These are phyloP conservation scores for Plagodis dolabraria DNA, from an alignment of 2,888 invertebrate species.

Conservation along the genomic window DNA sequence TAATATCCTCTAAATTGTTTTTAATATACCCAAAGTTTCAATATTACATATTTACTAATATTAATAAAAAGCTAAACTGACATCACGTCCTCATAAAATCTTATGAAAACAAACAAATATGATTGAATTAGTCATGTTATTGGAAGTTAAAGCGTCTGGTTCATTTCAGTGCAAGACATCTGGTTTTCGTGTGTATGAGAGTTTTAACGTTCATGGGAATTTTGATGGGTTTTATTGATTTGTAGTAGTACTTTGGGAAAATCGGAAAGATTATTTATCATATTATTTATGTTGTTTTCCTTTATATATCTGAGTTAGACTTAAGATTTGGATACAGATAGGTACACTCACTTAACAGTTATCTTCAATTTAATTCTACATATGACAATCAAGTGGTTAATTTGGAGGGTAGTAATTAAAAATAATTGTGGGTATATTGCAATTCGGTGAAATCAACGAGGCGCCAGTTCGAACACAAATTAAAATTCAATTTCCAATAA, in stretches of 20 bases:
- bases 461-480: no score
- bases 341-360: no score
- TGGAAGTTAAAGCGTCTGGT: slow-evolving; percentile 54
- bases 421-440: no score
- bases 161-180: slow-evolving; percentile 61
- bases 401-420: no score
- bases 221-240: slow-evolving; percentile 36
- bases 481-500: no score
- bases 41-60: slow-evolving; percentile 21
- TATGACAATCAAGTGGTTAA: no score
- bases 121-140: slow-evolving; percentile 53
- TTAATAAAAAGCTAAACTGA: slow-evolving; percentile 48
- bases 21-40: no score
- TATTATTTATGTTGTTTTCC: slow-evolving; percentile 1
- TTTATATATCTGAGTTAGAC: neutral
- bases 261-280: neutral
- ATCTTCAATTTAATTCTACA: no score
- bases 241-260: slow-evolving; percentile 15
- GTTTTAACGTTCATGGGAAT: slow-evolving; percentile 38
- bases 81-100: slow-evolving; percentile 69
- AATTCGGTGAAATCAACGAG: no score
- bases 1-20: neutral
- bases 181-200: slow-evolving; percentile 37
- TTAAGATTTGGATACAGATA: no score
- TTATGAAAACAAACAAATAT: slow-evolving; percentile 67